A percentile compares a stretch with the other conserved stretches of the same genome.
These are phyloP conservation scores for Agrotis puta DNA, from an alignment of 2,888 invertebrate genomes.

Conservation along the genomic window DNA sequence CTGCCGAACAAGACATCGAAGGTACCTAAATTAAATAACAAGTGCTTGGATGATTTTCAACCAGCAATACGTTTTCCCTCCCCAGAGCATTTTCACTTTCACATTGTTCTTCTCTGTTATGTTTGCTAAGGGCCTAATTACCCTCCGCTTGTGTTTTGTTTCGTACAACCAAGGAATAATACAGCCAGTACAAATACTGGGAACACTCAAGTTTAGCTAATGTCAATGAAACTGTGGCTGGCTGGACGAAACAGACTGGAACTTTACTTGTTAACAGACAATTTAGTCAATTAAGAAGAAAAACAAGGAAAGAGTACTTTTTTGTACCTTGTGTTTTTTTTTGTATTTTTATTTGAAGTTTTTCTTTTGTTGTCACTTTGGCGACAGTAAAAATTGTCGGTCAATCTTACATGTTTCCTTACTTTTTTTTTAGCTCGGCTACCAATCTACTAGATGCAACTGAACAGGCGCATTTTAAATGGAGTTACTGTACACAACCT, in stretches of 20 bases:
- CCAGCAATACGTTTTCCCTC: constrained; percentile 64
- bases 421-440: too few species aligned
- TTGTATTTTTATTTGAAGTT: neutral
- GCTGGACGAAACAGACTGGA: constrained; percentile 21
- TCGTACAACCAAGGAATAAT: constrained; percentile 73
- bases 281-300: constrained; percentile 28
- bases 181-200: constrained; percentile 72
- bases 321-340: neutral
- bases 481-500: too few species aligned
- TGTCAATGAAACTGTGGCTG: constrained; percentile 39
- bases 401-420: too few species aligned
- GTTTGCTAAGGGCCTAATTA: constrained; percentile 81
- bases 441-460: too few species aligned
- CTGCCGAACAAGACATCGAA: constrained; percentile 13
- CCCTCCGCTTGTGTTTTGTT: constrained; percentile 75
- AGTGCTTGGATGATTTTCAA: constrained; percentile 39
- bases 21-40: constrained; percentile 42
- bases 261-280: constrained; percentile 11
- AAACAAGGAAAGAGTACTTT: too few species aligned
- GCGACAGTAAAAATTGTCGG: neutral
- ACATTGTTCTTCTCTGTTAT: constrained; percentile 70
- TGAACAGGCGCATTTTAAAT: too few species aligned
- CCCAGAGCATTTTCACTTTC: constrained; percentile 70
- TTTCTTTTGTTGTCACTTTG: neutral
- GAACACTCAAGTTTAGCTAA: constrained; percentile 68